A percentile compares a stretch with the other conserved stretches of the same genome.
phyloP scores from a whole-genome alignment of 2,113 vertebrate species.

The Bolborhynchus lineola region DNA sequence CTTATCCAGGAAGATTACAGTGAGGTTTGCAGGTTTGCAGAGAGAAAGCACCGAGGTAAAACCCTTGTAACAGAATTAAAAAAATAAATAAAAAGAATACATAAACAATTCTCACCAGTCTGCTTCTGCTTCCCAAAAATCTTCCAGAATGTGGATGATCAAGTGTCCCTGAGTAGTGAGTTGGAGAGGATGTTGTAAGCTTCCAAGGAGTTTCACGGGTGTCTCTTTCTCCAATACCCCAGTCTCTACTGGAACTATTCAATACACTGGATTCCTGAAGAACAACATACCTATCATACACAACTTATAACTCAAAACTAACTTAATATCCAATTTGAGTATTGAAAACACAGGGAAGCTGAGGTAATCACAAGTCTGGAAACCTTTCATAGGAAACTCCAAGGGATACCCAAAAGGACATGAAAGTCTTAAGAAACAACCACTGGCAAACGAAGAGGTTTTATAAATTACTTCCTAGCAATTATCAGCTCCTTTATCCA shows the following conservation, averaged over 20 bases:
- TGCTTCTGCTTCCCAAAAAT: conserved; percentile 77
- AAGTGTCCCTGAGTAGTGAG: conserved; percentile 72
- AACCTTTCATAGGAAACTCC: not conserved
- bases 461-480: not conserved
- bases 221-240: conserved; percentile 76
- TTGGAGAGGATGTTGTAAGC: conserved; percentile 71
- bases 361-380: not conserved
- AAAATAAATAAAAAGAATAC: not conserved
- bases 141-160: conserved; percentile 78
- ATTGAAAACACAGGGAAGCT: not conserved
- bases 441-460: not conserved
- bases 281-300: not conserved
- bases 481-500: not conserved
- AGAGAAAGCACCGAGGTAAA: not conserved
- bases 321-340: not conserved
- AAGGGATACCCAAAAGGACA: not conserved
- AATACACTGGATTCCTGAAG: conserved; percentile 74
- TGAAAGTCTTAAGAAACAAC: not conserved
- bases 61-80: not conserved
- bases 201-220: conserved; percentile 78
- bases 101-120: conserved; percentile 76
- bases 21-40: not conserved
- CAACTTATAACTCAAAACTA: not conserved
- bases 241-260: conserved; percentile 78
- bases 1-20: not conserved